Conservation (phyloP, 2,797 vertebrate genomes). For the Staurois parvus region DNA sequence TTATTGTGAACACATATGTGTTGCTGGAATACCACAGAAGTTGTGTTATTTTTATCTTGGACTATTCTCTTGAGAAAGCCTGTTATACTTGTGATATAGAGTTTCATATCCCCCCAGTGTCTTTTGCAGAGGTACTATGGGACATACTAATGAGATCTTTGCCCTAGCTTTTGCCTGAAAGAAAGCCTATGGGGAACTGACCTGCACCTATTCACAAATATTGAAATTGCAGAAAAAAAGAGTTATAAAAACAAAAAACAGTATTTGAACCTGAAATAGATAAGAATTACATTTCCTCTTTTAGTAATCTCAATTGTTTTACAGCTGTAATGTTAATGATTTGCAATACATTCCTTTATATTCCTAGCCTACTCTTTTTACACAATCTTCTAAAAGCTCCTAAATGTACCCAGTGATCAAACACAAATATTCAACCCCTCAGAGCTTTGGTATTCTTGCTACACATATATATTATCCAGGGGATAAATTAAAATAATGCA, state of each 20-base stretch:
- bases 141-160: slow-evolving; percentile 33
- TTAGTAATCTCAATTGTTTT: too few species aligned
- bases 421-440: too few species aligned
- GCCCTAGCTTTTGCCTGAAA: not conserved
- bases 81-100: not conserved
- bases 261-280: not conserved
- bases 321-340: too few species aligned
- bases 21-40: not conserved
- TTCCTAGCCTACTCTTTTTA: too few species aligned
- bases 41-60: not conserved
- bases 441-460: too few species aligned
- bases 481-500: too few species aligned
- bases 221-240: slow-evolving; percentile 16
- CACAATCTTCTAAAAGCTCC: too few species aligned
- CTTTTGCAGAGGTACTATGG: not conserved
- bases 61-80: not conserved
- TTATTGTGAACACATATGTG: too few species aligned
- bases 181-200: not conserved
- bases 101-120: not conserved
- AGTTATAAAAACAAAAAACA: not conserved
- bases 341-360: too few species aligned
- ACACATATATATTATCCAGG: too few species aligned
- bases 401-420: too few species aligned
- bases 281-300: too few species aligned
- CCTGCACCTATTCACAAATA: slow-evolving; percentile 8